Conservation (phyloP, 2,888 invertebrate genomes). For the Dasypolia templi region DNA sequence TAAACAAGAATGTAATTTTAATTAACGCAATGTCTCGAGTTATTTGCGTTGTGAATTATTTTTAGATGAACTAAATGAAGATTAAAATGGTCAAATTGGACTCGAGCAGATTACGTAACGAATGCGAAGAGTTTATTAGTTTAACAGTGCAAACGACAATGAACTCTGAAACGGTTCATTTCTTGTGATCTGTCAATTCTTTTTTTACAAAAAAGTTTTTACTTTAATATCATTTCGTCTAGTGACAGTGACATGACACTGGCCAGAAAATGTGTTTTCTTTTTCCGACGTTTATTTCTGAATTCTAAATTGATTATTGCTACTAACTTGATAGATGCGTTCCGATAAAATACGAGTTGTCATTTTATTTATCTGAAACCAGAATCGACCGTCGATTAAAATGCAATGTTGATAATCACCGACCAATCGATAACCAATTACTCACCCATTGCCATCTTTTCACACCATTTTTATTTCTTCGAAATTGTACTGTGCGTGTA, state of each 20-base stretch:
- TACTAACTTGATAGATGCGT: constrained; percentile 39
- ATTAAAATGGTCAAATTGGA: constrained; percentile 62
- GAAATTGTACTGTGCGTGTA: constrained; percentile 28
- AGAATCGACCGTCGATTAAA: constrained; percentile 52
- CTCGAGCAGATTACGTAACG: constrained; percentile 61
- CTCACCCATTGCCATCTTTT: constrained; percentile 42
- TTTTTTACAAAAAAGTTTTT: constrained; percentile 22
- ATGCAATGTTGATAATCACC: constrained; percentile 49
- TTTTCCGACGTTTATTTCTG: background rate
- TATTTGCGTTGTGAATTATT: constrained; percentile 59
- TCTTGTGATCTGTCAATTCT: constrained; percentile 30
- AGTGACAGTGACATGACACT: constrained; percentile 42
- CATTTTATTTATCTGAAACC: constrained; percentile 51
- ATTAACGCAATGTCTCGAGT: constrained; percentile 49
- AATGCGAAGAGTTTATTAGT: constrained; percentile 42
- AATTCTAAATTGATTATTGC: constrained; percentile 10
- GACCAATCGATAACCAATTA: constrained; percentile 58
- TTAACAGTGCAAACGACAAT: constrained; percentile 53
- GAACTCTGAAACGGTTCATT: constrained; percentile 42
- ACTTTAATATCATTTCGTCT: constrained; percentile 15
- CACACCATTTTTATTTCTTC: constrained; percentile 53
- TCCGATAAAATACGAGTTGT: constrained; percentile 51
- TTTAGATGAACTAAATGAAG: constrained; percentile 52
- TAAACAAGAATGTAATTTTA: constrained; percentile 38
- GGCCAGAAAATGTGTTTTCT: constrained; percentile 37